These are phyloP conservation scores for Equus przewalskii DNA, from an alignment of 2,113 vertebrate species.

Conservation along the genomic window DNA sequence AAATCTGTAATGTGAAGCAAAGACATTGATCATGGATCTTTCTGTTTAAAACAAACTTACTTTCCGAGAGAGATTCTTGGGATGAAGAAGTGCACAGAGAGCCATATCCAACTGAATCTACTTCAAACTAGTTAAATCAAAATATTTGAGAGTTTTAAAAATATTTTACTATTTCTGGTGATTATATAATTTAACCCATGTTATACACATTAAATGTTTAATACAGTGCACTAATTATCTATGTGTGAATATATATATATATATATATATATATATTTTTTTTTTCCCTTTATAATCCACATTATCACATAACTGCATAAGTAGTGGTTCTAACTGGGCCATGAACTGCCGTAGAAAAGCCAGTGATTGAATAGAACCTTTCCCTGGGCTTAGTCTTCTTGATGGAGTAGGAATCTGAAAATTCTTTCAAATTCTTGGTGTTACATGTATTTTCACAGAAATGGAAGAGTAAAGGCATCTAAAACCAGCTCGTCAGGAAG, in stretches of 20 bases:
- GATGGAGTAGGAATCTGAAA: not conserved
- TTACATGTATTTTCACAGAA: not conserved
- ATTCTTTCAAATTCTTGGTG: conserved; percentile 6
- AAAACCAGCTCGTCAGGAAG: not conserved
- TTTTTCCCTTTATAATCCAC: not conserved
- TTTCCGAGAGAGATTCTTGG: conserved; percentile 41
- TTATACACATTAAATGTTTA: not conserved
- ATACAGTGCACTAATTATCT: not conserved
- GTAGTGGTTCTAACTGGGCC: not conserved
- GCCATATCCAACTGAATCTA: not conserved
- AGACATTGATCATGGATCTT: not conserved
- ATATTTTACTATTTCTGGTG: conserved; percentile 13
- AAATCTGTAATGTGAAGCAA: not conserved
- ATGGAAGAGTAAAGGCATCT: not conserved
- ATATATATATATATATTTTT: not conserved
- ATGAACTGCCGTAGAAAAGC: not conserved
- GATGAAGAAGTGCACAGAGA: not conserved
- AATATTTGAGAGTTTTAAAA: not conserved
- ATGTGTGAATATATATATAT: too few relatives aligned
- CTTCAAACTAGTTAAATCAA: conserved; percentile 14
- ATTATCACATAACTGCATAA: not conserved
- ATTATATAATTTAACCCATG: conserved; percentile 28
- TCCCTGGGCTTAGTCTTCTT: not conserved
- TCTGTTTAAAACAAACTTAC: not conserved
- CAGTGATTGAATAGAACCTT: not conserved